Evolutionary conservation across 2,797 vertebrate species (phyloP).

Genomic region (Anabacerthia variegaticeps): DNA sequence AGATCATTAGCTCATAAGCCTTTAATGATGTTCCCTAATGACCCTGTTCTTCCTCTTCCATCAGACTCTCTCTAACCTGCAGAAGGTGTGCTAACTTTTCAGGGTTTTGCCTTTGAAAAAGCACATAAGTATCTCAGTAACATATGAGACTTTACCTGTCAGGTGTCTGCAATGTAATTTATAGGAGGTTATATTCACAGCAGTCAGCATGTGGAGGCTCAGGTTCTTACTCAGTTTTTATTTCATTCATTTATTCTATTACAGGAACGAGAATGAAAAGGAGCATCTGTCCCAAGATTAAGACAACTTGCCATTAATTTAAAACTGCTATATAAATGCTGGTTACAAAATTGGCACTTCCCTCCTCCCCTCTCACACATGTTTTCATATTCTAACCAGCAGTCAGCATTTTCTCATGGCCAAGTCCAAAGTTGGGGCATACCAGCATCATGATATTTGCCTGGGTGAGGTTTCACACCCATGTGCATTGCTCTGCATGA

Average conservation of each 20-base stretch:
- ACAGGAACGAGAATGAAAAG: neutral
- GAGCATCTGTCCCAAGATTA: neutral
- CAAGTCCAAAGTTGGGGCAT: neutral
- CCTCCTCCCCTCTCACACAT: neutral
- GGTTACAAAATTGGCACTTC: neutral
- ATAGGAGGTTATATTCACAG: constrained; percentile 1
- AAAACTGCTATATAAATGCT: neutral
- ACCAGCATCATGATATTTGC: neutral
- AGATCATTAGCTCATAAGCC: constrained; percentile 64
- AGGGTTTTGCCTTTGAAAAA: neutral
- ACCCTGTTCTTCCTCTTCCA: constrained; percentile 32
- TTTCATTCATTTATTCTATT: constrained; percentile 38
- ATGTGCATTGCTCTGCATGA: neutral
- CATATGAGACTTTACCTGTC: neutral
- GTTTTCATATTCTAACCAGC: neutral
- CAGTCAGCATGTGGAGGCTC: constrained; percentile 5
- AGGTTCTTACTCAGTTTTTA: constrained; percentile 22
- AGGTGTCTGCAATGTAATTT: constrained; percentile 20
- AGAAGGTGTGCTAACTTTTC: constrained; percentile 29
- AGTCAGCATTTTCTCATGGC: neutral
- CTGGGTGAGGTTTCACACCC: neutral
- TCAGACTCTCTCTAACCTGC: constrained; percentile 14
- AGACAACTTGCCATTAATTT: constrained; percentile 19
- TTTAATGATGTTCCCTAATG: constrained; percentile 52
- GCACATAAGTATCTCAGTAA: neutral